A percentile compares a stretch with the other conserved stretches of the same genome.
phyloP scores from a whole-genome alignment of 2,113 vertebrate genomes.

The Tachycineta bicolor region DNA sequence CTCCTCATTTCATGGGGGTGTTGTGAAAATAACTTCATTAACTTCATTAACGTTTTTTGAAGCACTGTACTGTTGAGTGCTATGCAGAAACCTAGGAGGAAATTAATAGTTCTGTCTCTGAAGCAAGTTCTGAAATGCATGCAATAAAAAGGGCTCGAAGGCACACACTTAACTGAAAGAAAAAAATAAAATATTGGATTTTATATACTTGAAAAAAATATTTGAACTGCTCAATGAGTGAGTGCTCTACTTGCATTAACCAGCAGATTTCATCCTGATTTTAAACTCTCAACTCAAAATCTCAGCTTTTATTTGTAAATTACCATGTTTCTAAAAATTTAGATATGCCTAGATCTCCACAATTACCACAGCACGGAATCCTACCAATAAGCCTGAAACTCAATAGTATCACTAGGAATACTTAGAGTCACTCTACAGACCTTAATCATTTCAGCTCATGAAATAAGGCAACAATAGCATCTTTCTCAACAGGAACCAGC shows the following conservation, averaged over 20 bases:
- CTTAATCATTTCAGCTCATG: neutral
- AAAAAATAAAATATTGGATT: neutral
- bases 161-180: neutral
- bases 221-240: neutral
- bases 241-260: neutral
- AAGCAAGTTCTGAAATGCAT: slow-evolving; percentile 36
- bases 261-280: neutral
- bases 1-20: neutral
- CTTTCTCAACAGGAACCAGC: neutral
- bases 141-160: slow-evolving; percentile 19
- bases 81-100: slow-evolving; percentile 13
- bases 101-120: slow-evolving; percentile 39
- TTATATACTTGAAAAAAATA: slow-evolving; percentile 13
- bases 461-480: neutral
- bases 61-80: neutral
- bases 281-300: neutral
- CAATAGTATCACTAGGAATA: neutral
- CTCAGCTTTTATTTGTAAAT: neutral
- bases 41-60: slow-evolving; percentile 45
- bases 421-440: neutral
- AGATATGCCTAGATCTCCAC: neutral
- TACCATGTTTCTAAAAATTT: neutral
- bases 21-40: slow-evolving; percentile 59
- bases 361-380: neutral
- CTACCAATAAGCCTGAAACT: neutral